phyloP scores from a whole-genome alignment of 1,140 invertebrate species.

The Zaprionus lachaisei region DNA sequence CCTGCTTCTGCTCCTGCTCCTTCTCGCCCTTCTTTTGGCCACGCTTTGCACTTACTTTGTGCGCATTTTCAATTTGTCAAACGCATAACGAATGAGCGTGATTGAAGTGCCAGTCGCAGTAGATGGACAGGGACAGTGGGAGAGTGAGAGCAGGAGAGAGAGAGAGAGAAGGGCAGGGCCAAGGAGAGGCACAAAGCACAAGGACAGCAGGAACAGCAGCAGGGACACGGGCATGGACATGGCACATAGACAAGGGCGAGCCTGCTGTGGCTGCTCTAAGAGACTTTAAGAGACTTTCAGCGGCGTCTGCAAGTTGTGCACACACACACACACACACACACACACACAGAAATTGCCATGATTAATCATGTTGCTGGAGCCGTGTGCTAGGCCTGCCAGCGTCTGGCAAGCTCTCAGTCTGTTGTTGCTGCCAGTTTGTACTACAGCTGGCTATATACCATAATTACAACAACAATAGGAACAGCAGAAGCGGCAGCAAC shows the following conservation, averaged over 20 bases:
- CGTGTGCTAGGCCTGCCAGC: constrained; percentile 16
- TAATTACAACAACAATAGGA: constrained; percentile 74
- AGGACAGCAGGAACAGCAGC: neutral
- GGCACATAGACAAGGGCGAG: constrained; percentile 2
- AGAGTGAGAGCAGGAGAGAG: neutral
- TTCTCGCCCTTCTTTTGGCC: constrained; percentile 10
- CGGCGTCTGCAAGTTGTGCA: constrained; percentile 46
- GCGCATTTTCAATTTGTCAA: constrained; percentile 79
- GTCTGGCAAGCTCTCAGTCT: constrained; percentile 8
- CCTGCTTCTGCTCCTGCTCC: neutral
- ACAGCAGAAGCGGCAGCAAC: constrained; percentile 42
- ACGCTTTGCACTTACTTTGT: constrained; percentile 58
- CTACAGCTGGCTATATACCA: constrained; percentile 60
- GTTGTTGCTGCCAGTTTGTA: constrained; percentile 74
- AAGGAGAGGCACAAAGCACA: constrained; percentile 5
- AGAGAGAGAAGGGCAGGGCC: neutral
- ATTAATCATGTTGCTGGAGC: constrained; percentile 61
- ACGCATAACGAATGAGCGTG: constrained; percentile 75
- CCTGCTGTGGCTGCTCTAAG: constrained; percentile 12
- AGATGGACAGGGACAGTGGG: constrained; percentile 14
- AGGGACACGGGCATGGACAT: constrained; percentile 22
- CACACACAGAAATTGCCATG: constrained; percentile 60
- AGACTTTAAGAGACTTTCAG: constrained; percentile 52
- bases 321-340: constrained; percentile 15
- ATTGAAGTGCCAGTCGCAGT: constrained; percentile 71